Conservation (phyloP, 2,113 vertebrate species). For the Charina bottae region DNA sequence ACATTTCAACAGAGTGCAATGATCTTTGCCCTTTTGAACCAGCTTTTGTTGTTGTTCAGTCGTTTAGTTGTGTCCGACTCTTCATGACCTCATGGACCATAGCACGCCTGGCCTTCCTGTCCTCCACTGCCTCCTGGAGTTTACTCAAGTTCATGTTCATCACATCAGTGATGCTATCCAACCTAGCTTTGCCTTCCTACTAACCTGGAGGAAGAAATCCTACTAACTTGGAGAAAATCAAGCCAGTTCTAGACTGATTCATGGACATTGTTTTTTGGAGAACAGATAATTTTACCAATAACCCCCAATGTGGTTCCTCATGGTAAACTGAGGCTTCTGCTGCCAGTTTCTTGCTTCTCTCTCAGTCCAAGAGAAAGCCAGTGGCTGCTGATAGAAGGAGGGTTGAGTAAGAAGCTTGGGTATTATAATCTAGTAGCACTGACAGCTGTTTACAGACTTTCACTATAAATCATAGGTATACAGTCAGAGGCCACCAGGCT, state of each 20-base stretch:
- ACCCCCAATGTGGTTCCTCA: background rate
- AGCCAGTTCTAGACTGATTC: background rate
- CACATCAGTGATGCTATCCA: no score
- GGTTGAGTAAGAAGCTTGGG: background rate
- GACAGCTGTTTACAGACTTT: background rate
- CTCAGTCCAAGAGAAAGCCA: background rate
- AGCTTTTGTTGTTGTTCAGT: no score
- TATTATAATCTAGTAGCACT: background rate
- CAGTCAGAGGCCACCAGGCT: background rate
- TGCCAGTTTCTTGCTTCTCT: background rate
- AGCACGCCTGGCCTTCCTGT: no score
- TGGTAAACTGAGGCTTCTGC: background rate
- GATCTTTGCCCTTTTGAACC: background rate
- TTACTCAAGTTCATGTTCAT: no score
- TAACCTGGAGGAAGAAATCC: background rate
- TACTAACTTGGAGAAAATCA: background rate
- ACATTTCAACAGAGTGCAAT: background rate
- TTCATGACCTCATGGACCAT: no score
- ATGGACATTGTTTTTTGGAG: background rate
- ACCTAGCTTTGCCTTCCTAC: background rate
- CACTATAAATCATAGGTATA: background rate
- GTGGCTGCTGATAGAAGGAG: background rate
- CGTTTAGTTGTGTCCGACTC: no score
- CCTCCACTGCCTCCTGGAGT: no score
- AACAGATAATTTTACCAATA: background rate